Conservation (phyloP, 2,113 vertebrate genomes). For the Colius striatus region DNA sequence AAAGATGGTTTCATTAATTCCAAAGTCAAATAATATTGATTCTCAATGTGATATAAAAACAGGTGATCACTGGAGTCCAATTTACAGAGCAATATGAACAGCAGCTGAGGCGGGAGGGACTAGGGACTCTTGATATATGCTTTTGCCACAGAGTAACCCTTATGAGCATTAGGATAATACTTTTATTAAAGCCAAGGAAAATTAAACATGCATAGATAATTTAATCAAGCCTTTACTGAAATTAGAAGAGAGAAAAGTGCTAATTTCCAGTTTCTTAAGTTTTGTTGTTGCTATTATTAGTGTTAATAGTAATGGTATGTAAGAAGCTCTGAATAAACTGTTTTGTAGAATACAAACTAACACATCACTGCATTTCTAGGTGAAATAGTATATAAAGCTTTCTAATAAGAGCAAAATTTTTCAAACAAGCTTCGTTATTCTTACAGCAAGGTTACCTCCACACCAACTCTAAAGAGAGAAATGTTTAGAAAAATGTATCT, state of each 20-base stretch:
- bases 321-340: neutral
- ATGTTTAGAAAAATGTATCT: neutral
- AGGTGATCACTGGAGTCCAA: neutral
- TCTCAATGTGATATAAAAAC: constrained; percentile 10
- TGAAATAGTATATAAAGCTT: neutral
- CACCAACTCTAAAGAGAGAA: neutral
- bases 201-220: neutral
- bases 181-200: neutral
- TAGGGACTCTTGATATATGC: neutral
- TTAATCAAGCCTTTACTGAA: neutral
- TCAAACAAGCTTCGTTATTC: neutral
- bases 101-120: neutral
- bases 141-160: neutral
- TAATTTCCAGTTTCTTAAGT: neutral
- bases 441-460: neutral
- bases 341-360: neutral
- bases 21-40: constrained; percentile 41
- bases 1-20: constrained; percentile 30
- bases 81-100: neutral
- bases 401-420: neutral
- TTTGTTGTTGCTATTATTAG: neutral
- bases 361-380: neutral
- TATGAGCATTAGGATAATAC: neutral
- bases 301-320: too few species aligned
- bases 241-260: neutral